These are phyloP conservation scores for Globia sparganii DNA, from an alignment of 2,888 invertebrate species.

Conservation along the genomic window DNA sequence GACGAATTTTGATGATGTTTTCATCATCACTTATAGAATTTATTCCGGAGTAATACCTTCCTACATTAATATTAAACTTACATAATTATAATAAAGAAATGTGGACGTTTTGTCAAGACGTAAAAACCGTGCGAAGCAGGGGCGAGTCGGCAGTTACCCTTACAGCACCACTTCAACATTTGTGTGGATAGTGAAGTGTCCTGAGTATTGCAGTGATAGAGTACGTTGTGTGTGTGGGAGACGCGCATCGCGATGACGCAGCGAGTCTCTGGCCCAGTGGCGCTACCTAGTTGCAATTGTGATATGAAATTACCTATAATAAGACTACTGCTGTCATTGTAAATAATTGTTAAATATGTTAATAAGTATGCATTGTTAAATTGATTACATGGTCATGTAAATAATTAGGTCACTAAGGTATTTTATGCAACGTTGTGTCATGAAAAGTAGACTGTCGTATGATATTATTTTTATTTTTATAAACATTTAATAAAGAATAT, in stretches of 20 bases:
- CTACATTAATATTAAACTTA: neutral
- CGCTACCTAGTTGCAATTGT: conserved; percentile 14
- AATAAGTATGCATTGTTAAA: neutral
- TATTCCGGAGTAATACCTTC: neutral
- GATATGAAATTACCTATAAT: conserved; percentile 9
- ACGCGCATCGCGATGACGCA: neutral
- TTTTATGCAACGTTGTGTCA: conserved; percentile 26
- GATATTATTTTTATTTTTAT: conserved; percentile 37
- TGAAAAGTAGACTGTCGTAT: conserved; percentile 26
- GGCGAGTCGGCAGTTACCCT: neutral
- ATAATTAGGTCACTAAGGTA: neutral
- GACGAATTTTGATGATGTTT: neutral
- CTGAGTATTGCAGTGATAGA: neutral
- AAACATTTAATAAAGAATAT: conserved; percentile 23
- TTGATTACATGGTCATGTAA: neutral
- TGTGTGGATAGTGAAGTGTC: neutral
- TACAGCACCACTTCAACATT: neutral
- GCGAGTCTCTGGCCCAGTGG: neutral
- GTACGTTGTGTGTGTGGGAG: neutral
- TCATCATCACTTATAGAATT: neutral
- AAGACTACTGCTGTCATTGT: conserved; percentile 7
- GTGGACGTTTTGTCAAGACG: neutral
- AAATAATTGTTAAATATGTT: conserved; percentile 16
- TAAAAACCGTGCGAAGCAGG: neutral
- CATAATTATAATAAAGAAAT: neutral